Base-by-base conservation (phyloP, 1,140 invertebrate species). In the Contarinia nasturtii region DNA sequence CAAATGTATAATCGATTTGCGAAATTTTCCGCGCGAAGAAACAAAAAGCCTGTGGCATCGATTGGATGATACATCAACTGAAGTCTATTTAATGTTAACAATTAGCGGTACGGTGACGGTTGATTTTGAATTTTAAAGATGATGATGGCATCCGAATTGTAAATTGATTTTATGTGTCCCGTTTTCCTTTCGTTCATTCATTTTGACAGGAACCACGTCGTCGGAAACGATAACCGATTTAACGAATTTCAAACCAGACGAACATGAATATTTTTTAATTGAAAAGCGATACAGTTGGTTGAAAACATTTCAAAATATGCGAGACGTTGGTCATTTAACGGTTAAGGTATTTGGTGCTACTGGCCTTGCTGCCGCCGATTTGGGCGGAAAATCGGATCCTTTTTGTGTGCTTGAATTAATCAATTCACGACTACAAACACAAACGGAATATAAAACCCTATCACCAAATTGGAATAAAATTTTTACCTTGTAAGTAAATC, bases 381-480 rank as follows among this genome's bases (percentile, higher is more conserved):
- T 95, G 20, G 88, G 88, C 7, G 90, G 91, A 0, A 91, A 90
- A 58, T 88, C 84, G 52, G 95, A 99, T 70, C 95, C 95, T 1
- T 99, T 98, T 64, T 96, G 90, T 67, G 93, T 98, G 1, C 57
- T 99, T 2, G 93, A 98, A 65, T 65, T 98, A 44, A 86, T 89
- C 2, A 98, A 98, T 66, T 76, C 89, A 1, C 74, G 93, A 44
- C 68, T 98, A 36, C 92, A 97, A 66, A 98, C 95, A 0, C 92
- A 98, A 63, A 98, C 95, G 1, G 92, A 97, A 63, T 98, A 98
- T 63, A 97, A 98, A 64, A 98, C 94, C 0, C 67, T 98, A 2
- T 76, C 81, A 44, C 95, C 95, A 0, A 87, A 82, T 50, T 99
- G 95, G 95, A 91, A 96, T 65, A 97, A 98, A 69, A 88, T 96